Base-by-base conservation (phyloP, 2,888 invertebrate species). In the Electrophaes corylata region DNA sequence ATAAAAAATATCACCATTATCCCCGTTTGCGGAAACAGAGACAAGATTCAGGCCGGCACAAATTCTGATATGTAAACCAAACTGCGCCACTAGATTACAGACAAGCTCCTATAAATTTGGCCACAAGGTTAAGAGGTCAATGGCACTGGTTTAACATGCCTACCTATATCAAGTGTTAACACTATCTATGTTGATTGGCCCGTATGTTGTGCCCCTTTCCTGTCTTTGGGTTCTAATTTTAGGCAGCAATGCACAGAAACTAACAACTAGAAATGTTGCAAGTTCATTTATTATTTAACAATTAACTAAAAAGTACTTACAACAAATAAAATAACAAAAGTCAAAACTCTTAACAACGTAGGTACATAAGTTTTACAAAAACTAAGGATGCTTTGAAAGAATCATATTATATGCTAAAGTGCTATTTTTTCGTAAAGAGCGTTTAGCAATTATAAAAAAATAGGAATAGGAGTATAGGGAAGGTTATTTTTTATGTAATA, bases 401-500 rank as follows among this genome's bases (percentile, higher is more conserved):
- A 44, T 16, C 26, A 16, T 16, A n/a, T n/a, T n/a, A 43, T 5
- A 37, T 47, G 19, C 52, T 52, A 53, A 33, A 33, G 44, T 39
- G 18, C 52, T 52, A 39, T 53, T 57, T n/a, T n/a, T 48, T 37
- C 2, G n/a, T 10, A 55, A 57, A 58, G 31, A 48, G 43, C 10
- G 45, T 39, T 43, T 37, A 48, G 48, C 44, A 10, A 44, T 14
- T 52, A 63, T 63, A 62, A 57, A 53, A 57, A 58, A 52, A 26
- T 37, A 57, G 69, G 52, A 56, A 61, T 57, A 26, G 43, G 23
- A 12, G 43, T 39, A 46, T 59, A n/a, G n/a, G 60, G 19, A 18
- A 40, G 59, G 65, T 46, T 50, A 60, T 64, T 43, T 29, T 20
- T 48, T 70, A n/a, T n/a, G 72, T 73, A 86, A 83, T 84, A 75